Evolutionary conservation across 1,140 invertebrate genomes (phyloP).

Genomic region (Sitodiplosis mosellana): DNA sequence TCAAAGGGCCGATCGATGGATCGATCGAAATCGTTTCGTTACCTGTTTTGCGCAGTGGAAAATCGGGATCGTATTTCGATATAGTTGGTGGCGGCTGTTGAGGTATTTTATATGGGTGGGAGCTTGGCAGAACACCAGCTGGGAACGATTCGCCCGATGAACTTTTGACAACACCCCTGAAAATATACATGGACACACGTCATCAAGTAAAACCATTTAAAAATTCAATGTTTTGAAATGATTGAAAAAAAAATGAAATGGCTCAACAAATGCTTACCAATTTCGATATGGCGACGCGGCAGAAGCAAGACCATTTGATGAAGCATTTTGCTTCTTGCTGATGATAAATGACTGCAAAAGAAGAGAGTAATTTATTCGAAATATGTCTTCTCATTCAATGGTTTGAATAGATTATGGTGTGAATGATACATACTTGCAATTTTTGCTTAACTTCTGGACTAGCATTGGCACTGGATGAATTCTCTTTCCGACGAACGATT

Average conservation of each 20-base stretch:
- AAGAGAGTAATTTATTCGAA: constrained; percentile 4
- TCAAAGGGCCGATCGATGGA: no score
- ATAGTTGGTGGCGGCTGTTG: constrained; percentile 29
- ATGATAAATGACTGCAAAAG: constrained; percentile 64
- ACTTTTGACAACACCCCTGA: constrained; percentile 37
- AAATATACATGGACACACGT: constrained; percentile 1
- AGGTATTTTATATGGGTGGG: constrained; percentile 49
- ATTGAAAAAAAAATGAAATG: constrained; percentile 1
- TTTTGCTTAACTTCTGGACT: constrained; percentile 92
- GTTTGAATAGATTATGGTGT: constrained; percentile 1
- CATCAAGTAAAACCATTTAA: neutral
- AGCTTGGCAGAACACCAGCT: constrained; percentile 30
- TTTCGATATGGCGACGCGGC: constrained; percentile 53
- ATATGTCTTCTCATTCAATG: neutral
- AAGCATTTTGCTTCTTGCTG: constrained; percentile 72
- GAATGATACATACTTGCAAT: constrained; percentile 43
- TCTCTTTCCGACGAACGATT: constrained; percentile 64
- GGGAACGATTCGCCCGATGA: constrained; percentile 38
- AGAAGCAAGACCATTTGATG: constrained; percentile 43
- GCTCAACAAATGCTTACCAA: constrained; percentile 37
- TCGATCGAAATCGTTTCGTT: constrained; percentile 20
- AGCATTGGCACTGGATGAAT: constrained; percentile 86
- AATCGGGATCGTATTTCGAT: constrained; percentile 64
- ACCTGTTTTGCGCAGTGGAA: constrained; percentile 90
- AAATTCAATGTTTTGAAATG: neutral